phyloP scores from a whole-genome alignment of 1,140 invertebrate genomes.

The Saccostrea cuccullata region DNA sequence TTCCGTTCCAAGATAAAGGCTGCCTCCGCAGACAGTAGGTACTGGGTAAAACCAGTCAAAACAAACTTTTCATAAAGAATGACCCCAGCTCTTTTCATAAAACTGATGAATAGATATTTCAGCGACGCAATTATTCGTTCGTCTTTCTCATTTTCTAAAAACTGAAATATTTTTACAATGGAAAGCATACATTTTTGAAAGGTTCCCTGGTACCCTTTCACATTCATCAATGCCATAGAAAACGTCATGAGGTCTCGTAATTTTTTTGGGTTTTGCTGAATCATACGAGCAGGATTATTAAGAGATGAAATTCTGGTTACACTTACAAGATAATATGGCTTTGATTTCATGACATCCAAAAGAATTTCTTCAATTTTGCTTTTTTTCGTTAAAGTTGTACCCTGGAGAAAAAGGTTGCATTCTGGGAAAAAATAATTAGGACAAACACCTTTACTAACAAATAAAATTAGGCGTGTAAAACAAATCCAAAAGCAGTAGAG shows the following conservation, averaged over 20 bases:
- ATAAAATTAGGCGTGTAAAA: background rate
- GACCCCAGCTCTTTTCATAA: background rate
- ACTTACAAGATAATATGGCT: background rate
- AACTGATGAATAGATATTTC: background rate
- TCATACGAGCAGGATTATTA: background rate
- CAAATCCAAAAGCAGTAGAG: background rate
- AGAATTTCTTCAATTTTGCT: background rate
- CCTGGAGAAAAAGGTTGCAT: background rate
- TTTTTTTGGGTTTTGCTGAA: background rate
- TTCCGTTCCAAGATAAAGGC: background rate
- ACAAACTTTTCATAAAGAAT: background rate
- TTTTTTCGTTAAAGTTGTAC: background rate
- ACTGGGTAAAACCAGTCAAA: background rate
- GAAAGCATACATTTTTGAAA: background rate
- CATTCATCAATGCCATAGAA: background rate
- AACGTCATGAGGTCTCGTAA: background rate
- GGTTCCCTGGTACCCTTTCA: background rate
- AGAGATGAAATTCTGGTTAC: background rate
- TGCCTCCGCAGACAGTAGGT: background rate
- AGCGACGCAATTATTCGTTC: background rate
- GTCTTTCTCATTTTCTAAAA: background rate
- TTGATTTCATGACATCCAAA: background rate
- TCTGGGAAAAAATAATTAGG: background rate
- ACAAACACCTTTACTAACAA: background rate
- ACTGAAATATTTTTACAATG: background rate